Conservation (phyloP, 1,140 invertebrate genomes). For the Trialeurodes vaporariorum region DNA sequence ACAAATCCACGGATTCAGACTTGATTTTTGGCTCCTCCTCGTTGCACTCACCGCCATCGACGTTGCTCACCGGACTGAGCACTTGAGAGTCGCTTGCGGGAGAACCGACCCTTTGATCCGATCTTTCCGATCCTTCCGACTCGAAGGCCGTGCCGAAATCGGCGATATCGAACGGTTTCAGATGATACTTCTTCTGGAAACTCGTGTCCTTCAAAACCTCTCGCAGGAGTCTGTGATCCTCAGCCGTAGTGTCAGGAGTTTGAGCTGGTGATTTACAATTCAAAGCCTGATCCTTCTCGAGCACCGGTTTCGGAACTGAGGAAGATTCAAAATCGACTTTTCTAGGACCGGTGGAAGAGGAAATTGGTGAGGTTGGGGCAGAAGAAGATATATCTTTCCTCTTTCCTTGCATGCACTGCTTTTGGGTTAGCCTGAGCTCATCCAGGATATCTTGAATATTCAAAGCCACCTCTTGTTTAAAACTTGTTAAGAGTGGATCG, state of each 20-base stretch:
- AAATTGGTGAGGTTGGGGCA: too few relatives aligned
- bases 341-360: too few relatives aligned
- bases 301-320: background rate
- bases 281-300: slow-evolving; percentile 10
- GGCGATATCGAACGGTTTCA: slow-evolving; percentile 52
- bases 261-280: slow-evolving; percentile 4
- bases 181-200: slow-evolving; percentile 68
- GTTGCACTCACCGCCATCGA: slow-evolving; percentile 34
- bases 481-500: background rate
- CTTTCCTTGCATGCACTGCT: slow-evolving; percentile 14
- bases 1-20: background rate
- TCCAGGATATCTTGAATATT: background rate
- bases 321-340: slow-evolving; percentile 14
- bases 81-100: background rate
- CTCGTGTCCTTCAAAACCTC: slow-evolving; percentile 69
- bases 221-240: slow-evolving; percentile 61
- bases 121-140: slow-evolving; percentile 45
- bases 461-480: background rate
- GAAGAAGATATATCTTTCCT: slow-evolving; percentile 13
- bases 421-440: slow-evolving; percentile 6
- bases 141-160: slow-evolving; percentile 43
- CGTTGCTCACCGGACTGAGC: background rate
- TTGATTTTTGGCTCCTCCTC: slow-evolving; percentile 24
- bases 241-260: slow-evolving; percentile 28
- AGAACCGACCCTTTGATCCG: slow-evolving; percentile 24